Evolutionary conservation across 2,888 invertebrate genomes (phyloP).

Genomic region (Zeuzera pyrina): DNA sequence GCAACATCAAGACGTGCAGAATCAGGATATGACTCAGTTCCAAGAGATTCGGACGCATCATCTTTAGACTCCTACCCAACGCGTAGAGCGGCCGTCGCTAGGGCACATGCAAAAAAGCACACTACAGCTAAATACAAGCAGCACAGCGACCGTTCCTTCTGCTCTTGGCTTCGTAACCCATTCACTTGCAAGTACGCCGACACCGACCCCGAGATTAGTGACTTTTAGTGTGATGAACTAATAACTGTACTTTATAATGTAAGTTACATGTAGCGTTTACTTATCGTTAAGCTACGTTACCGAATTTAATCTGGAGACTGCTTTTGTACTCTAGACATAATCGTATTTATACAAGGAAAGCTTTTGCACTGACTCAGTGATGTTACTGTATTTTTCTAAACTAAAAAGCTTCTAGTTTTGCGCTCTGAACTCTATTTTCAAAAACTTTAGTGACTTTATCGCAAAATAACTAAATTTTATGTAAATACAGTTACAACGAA

Average conservation of each 20-base stretch:
- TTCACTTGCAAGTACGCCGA: conserved; percentile 85
- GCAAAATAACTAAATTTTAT: conserved; percentile 18
- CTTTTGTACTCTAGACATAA: conserved; percentile 67
- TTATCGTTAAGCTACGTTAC: conserved; percentile 69
- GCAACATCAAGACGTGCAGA: conserved; percentile 87
- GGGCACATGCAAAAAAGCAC: conserved; percentile 68
- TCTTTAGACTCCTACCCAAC: conserved; percentile 83
- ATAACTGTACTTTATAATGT: conserved; percentile 21
- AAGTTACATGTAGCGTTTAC: conserved; percentile 39
- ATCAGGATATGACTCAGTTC: conserved; percentile 93
- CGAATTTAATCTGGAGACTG: conserved; percentile 75
- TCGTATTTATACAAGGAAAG: conserved; percentile 56
- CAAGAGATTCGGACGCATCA: conserved; percentile 90
- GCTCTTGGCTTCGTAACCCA: conserved; percentile 83
- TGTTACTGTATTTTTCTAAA: conserved; percentile 69
- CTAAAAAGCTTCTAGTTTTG: conserved; percentile 43
- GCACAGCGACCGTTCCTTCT: conserved; percentile 80
- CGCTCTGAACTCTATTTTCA: conserved; percentile 33
- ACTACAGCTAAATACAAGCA: conserved; percentile 78
- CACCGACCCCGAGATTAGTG: conserved; percentile 78
- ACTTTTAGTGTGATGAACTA: conserved; percentile 54
- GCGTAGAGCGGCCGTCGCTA: conserved; percentile 58
- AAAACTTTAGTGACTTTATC: conserved; percentile 24
- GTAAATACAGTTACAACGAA: conserved; percentile 50
- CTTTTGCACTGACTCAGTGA: conserved; percentile 60